These are phyloP conservation scores for Enteromius unitaeniatus DNA, from an alignment of 2,797 vertebrate genomes.

Conservation along the genomic window DNA sequence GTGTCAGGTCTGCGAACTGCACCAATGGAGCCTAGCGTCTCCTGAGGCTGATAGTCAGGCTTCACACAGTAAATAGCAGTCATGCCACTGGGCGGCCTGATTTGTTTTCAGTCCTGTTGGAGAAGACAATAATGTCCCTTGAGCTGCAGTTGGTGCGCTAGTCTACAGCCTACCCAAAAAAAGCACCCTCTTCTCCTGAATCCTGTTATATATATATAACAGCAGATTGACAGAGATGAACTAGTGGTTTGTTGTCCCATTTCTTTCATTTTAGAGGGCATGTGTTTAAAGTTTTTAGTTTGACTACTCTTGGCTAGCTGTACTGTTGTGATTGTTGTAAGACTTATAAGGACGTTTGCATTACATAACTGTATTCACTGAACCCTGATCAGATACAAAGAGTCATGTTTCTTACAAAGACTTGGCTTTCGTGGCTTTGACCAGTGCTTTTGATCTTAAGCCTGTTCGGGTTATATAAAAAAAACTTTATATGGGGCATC, in stretches of 20 bases:
- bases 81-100: slow-evolving; percentile 2
- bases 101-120: background rate
- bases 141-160: background rate
- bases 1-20: background rate
- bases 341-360: background rate
- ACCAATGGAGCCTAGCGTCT: background rate
- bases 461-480: background rate
- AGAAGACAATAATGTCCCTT: background rate
- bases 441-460: background rate
- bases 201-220: slow-evolving; percentile 32
- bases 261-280: background rate
- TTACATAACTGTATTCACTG: background rate
- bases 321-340: background rate
- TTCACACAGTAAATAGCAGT: background rate
- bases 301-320: background rate
- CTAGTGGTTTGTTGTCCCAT: background rate
- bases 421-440: background rate
- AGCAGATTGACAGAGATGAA: background rate
- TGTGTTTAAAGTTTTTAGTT: background rate
- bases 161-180: background rate
- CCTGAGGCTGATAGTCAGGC: slow-evolving; percentile 9
- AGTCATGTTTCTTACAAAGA: background rate
- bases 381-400: background rate
- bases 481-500: background rate
- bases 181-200: background rate